Percentiles rank a stretch among this genome's conserved stretches.
These are phyloP conservation scores for Ooceraea biroi DNA, from an alignment of 1,140 invertebrate species.

Conservation along the genomic window DNA sequence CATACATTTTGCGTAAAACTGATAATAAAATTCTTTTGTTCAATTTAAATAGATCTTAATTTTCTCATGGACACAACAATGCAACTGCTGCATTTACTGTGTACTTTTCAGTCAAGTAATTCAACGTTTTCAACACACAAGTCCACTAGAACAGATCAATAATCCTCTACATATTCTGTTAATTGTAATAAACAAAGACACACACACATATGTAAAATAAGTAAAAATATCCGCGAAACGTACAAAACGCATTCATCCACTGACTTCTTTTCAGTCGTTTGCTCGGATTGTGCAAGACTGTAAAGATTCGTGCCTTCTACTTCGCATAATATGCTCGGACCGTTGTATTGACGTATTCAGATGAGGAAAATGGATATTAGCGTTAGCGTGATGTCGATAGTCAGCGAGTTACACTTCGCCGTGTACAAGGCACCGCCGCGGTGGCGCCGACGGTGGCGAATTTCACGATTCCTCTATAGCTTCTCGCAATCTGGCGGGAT, in stretches of 20 bases:
- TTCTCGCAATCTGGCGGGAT: constrained; percentile 74
- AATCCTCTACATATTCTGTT: background rate
- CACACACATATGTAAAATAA: background rate
- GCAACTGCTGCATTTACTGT: background rate
- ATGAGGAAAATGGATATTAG: constrained; percentile 17
- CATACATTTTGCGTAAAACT: background rate
- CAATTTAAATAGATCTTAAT: background rate
- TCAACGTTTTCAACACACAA: background rate
- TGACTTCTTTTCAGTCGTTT: background rate
- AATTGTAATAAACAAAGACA: background rate
- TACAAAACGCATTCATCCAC: background rate
- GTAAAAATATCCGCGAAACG: background rate
- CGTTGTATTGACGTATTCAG: background rate
- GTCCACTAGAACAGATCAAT: background rate
- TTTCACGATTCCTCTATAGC: constrained; percentile 55
- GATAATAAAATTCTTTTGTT: background rate
- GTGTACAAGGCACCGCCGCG: constrained; percentile 25
- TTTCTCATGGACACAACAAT: background rate
- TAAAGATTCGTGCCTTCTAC: background rate
- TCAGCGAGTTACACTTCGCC: constrained; percentile 17
- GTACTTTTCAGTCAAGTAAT: background rate
- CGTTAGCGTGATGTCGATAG: constrained; percentile 33
- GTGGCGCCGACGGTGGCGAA: constrained; percentile 72
- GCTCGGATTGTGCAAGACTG: background rate
- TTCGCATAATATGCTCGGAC: background rate